Evolutionary conservation across 1,140 invertebrate species (phyloP), one percentile per base, ranked within the genome.

Genomic region (Diploscapter pachys): DNA sequence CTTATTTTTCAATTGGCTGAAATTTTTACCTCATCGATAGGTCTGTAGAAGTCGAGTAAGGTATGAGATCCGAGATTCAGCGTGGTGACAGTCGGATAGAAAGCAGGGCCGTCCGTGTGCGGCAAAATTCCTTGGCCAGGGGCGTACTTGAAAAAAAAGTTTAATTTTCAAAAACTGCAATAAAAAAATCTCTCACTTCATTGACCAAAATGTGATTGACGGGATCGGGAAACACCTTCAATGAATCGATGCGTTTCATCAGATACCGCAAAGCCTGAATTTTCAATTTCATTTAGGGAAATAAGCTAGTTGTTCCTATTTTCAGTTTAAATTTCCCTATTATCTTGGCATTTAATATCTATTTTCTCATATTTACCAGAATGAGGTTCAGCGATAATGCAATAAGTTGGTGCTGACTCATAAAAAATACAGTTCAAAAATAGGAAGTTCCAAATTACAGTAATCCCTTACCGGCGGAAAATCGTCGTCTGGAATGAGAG

Each of bases 151-250:
- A 67, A 96, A 96, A 51, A 53, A 31, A 31, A 31, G 31, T 31
- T 31, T 31, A 31, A 31, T 31, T 31, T 63, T 8, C 51, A 63
- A 31, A 11, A 63, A 71, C 31, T 65, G 55, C 4, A 9, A 71
- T 94, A 96, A 88, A 98, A 94, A 0, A 92, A 93, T 49, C 94
- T 88, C 78, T 91, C 86, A 89, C 98, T 87, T 98, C 96, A 88
- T 99, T 99, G 0, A 98, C 91, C 50, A 99, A 87, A 4, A 98
- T 91, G 89, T 98, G 95, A 87, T 98, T 99, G 92, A 54, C 80
- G 76, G 80, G 91, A 91, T n/a, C 73, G 66, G 89, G 89, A 89
- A 96, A 96, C 54, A 94, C 81, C 68, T 90, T 65, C 5, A 81
- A 88, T 4, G 87, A 83, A 76, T 89, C 87, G 57, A 98, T 90